These are phyloP conservation scores for Phrynosoma blainvillii DNA, from an alignment of 2,113 vertebrate genomes.

Conservation along the genomic window DNA sequence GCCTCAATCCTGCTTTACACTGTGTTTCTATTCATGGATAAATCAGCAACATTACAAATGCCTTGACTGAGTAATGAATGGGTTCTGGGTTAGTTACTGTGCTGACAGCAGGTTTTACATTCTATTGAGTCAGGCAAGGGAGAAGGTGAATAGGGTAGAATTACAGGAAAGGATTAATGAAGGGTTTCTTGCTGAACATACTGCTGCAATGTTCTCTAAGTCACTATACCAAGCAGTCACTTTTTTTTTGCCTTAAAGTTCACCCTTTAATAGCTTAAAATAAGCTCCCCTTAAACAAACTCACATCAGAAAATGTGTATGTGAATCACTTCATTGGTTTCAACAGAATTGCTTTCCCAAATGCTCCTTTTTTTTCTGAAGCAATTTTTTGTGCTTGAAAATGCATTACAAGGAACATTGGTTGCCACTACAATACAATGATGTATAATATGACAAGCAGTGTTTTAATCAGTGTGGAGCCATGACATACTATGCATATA, in stretches of 20 bases:
- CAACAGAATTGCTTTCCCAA: conserved; percentile 83
- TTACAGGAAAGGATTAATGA: conserved; percentile 84
- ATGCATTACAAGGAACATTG: conserved; percentile 84
- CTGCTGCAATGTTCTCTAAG: conserved; percentile 75
- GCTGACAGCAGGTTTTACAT: conserved; percentile 81
- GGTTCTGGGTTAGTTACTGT: conserved; percentile 75
- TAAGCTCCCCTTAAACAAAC: conserved; percentile 81
- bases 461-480: conserved; percentile 76
- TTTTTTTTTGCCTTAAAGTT: conserved; percentile 67
- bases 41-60: conserved; percentile 77
- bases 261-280: conserved; percentile 78
- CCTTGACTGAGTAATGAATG: conserved; percentile 78
- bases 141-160: conserved; percentile 79
- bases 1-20: conserved; percentile 68
- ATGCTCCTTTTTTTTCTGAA: conserved; percentile 74
- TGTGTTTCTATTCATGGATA: conserved; percentile 71
- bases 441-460: conserved; percentile 72
- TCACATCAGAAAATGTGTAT: conserved; percentile 74
- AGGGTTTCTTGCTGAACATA: conserved; percentile 75
- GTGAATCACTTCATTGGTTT: conserved; percentile 83
- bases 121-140: conserved; percentile 76
- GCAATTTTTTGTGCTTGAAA: conserved; percentile 83
- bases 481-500: conserved; percentile 50
- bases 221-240: conserved; percentile 74
- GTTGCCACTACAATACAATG: conserved; percentile 72